Evolutionary conservation across 2,888 invertebrate genomes (phyloP).

Genomic region (Elmis aenea): DNA sequence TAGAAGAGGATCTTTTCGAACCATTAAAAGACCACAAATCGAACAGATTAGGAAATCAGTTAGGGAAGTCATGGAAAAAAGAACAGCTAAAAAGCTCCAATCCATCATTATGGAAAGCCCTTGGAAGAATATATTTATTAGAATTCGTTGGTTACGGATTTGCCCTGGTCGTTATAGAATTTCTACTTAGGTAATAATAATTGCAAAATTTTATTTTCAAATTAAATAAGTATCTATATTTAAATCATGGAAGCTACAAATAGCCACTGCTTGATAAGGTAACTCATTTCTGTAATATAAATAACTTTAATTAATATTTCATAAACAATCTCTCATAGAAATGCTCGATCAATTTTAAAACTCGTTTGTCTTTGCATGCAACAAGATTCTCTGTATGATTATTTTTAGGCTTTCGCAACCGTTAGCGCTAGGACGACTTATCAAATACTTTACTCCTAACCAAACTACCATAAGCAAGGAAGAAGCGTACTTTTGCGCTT

Average conservation of each 20-base stretch:
- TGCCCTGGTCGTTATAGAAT: conserved; percentile 20
- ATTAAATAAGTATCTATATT: no score
- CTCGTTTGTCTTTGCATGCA: no score
- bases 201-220: no score
- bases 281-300: no score
- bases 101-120: conserved; percentile 26
- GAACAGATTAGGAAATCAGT: conserved; percentile 53
- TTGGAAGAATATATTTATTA: conserved; percentile 30
- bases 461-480: conserved; percentile 42
- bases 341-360: no score
- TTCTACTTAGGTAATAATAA: conserved; percentile 25
- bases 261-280: no score
- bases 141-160: conserved; percentile 25
- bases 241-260: no score
- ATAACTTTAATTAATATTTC: no score
- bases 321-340: no score
- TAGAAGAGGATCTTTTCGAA: conserved; percentile 48
- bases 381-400: no score
- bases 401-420: conserved; percentile 21
- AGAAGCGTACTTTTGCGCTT: conserved; percentile 72
- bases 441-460: conserved; percentile 53
- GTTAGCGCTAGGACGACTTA: conserved; percentile 50
- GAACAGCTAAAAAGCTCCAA: conserved; percentile 18
- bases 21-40: conserved; percentile 58
- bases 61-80: conserved; percentile 50